Base-by-base conservation (phyloP, 2,888 invertebrate genomes). In the Bombylius discolor region DNA sequence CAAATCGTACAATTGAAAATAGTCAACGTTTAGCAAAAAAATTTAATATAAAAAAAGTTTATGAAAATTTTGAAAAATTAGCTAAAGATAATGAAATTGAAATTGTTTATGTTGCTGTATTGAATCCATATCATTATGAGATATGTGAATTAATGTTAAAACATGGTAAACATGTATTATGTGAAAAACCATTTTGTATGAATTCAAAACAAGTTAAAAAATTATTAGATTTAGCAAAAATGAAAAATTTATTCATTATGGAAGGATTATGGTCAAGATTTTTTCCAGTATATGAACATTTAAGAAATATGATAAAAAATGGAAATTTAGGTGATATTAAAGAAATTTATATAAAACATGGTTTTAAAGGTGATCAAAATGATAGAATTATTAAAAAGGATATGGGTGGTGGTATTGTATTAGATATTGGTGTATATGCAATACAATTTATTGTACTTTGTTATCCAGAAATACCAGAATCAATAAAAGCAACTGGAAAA, bases 241-340 rank as follows among this genome's bases (percentile, higher is more conserved):
- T 76, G 47, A 84, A 84, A 64, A 82, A 84, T 1, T 68, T 85
- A 0, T 89, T 90, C 65, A 67, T 89, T 0, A 87, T 89, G 87
- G 89, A 89, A 78, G 92, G 84, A 1, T 75, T 89, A 36, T 93
- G 92, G 92, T 85, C 86, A 4, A 77, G 91, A 50, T 89, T 78
- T 62, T 83, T 89, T 57, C 92, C 92, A 0, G 78, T 79, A 0
- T 89, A 90, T 67, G 70, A 79, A 31, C 78, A 80, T 58, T 66
- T 91, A 51, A 79, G 14, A 4, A 33, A 47, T 32, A 14, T 55
- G 33, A 74, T 91, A 1, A 72, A 77, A 4, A 66, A 76, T 5
- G 83, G 83, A 7, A 77, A 71, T 54, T 74, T 89, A 52, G 88
- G 87, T 5, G 82, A 87, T 4, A 72, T 87, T 5, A 64, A 76